These are phyloP conservation scores for Phyllotreta cruciferae DNA, from an alignment of 2,888 invertebrate genomes.

Conservation along the genomic window DNA sequence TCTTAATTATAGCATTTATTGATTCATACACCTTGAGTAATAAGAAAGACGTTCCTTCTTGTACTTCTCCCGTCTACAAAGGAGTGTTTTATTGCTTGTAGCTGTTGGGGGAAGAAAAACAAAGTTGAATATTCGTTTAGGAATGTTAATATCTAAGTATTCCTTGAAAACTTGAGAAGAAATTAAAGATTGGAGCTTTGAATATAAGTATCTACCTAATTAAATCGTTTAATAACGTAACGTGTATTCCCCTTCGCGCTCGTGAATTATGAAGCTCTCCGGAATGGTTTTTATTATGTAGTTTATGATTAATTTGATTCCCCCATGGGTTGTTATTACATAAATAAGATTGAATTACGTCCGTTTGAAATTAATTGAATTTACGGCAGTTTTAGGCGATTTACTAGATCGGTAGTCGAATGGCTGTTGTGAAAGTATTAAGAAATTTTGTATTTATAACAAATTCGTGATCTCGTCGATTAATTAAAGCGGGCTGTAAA, in stretches of 20 bases:
- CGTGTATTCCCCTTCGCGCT: background rate
- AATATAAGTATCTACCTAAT: background rate
- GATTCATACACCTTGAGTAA: too few species aligned
- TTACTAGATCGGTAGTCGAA: conserved; percentile 1
- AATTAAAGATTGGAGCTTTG: too few species aligned
- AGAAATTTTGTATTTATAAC: background rate
- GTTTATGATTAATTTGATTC: conserved; percentile 4
- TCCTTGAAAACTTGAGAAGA: too few species aligned
- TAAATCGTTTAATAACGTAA: background rate
- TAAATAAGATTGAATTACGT: conserved; percentile 13
- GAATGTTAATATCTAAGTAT: too few species aligned
- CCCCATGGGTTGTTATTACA: background rate
- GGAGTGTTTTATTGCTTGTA: too few species aligned
- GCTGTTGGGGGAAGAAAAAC: too few species aligned
- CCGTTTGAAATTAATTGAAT: conserved; percentile 20
- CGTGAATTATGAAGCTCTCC: background rate
- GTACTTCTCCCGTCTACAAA: too few species aligned
- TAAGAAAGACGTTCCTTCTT: too few species aligned
- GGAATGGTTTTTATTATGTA: conserved; percentile 3
- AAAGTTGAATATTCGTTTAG: too few species aligned
- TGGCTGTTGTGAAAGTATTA: conserved; percentile 1
- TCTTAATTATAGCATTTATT: too few species aligned
- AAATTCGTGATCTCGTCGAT: background rate
- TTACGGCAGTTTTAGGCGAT: conserved; percentile 15
- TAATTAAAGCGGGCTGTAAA: too few species aligned